A percentile compares a stretch with the other conserved stretches of the same genome.
Conservation (phyloP, 2,888 invertebrate genomes). For the Drosophila ustulata region DNA sequence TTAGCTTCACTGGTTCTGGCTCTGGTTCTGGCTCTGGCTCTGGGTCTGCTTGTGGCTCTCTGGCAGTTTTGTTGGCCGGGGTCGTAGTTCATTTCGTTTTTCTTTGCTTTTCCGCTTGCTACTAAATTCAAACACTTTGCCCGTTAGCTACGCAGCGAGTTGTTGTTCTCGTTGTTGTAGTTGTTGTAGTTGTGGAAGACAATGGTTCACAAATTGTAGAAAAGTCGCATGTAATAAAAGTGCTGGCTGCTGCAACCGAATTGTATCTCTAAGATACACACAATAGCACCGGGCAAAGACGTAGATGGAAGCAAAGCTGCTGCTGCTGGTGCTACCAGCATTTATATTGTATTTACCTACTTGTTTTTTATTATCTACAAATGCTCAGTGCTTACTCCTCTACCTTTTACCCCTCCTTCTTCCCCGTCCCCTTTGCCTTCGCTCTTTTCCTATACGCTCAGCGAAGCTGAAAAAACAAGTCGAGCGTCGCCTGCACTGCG, state of each 20-base stretch:
- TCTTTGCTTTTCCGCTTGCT: slow-evolving; percentile 79
- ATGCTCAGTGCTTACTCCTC: slow-evolving; percentile 60
- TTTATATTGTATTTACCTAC: slow-evolving; percentile 80
- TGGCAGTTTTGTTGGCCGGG: slow-evolving; percentile 52
- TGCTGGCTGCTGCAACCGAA: slow-evolving; percentile 80
- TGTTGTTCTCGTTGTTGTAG: not conserved
- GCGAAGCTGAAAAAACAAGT: slow-evolving; percentile 80
- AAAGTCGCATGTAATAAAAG: slow-evolving; percentile 79
- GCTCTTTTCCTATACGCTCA: slow-evolving; percentile 71
- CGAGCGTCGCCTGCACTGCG: slow-evolving; percentile 80
- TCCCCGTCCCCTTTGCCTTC: slow-evolving; percentile 1
- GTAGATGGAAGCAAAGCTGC: slow-evolving; percentile 22
- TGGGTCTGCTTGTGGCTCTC: slow-evolving; percentile 26
- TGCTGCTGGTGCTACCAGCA: slow-evolving; percentile 66
- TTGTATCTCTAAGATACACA: slow-evolving; percentile 77
- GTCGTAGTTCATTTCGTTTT: slow-evolving; percentile 78
- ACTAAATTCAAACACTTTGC: slow-evolving; percentile 79
- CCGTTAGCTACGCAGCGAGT: slow-evolving; percentile 53
- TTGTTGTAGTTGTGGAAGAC: slow-evolving; percentile 48
- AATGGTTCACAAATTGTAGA: slow-evolving; percentile 78
- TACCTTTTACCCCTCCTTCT: not conserved
- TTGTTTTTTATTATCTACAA: slow-evolving; percentile 81
- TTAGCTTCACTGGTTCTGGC: slow-evolving; percentile 7
- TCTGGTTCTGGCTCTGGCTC: slow-evolving; percentile 49
- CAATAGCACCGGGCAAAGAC: slow-evolving; percentile 36